phyloP scores from a whole-genome alignment of 2,797 vertebrate genomes.

The Sarcoramphus papa region DNA sequence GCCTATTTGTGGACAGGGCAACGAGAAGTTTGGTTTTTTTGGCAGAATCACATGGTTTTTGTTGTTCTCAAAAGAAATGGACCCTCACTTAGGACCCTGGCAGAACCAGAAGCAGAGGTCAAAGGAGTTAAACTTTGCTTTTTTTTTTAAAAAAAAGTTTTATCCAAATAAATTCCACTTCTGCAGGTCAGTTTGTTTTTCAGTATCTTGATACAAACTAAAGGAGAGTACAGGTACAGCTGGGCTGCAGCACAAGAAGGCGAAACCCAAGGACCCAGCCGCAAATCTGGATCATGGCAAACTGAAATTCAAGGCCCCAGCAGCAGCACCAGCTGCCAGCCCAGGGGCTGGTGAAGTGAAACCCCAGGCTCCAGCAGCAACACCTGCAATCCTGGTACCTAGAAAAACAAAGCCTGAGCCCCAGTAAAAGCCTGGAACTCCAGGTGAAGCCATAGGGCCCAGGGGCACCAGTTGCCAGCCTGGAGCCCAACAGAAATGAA shows the following conservation, averaged over 20 bases:
- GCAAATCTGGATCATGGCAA: conserved; percentile 26
- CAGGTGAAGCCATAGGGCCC: conserved; percentile 12
- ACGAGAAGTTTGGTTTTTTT: neutral
- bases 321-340: conserved; percentile 19
- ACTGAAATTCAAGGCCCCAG: conserved; percentile 47
- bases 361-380: conserved; percentile 23
- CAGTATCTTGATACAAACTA: conserved; percentile 39
- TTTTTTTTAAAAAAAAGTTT: neutral
- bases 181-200: conserved; percentile 38
- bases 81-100: conserved; percentile 32
- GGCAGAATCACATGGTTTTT: conserved; percentile 46
- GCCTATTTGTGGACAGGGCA: conserved; percentile 47
- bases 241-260: conserved; percentile 18
- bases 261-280: conserved; percentile 33
- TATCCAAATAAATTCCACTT: conserved; percentile 42
- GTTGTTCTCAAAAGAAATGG: conserved; percentile 49
- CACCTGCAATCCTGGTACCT: conserved; percentile 37
- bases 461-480: conserved; percentile 14
- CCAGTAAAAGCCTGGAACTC: conserved; percentile 27
- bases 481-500: conserved; percentile 38
- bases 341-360: conserved; percentile 2
- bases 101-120: conserved; percentile 42
- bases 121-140: conserved; percentile 50
- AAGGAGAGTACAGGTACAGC: conserved; percentile 45
- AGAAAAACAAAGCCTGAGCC: conserved; percentile 21